Evolutionary conservation across 2,797 vertebrate species (phyloP), one percentile per base, ranked within the genome.

Genomic region (Peromyscus nudipes): DNA sequence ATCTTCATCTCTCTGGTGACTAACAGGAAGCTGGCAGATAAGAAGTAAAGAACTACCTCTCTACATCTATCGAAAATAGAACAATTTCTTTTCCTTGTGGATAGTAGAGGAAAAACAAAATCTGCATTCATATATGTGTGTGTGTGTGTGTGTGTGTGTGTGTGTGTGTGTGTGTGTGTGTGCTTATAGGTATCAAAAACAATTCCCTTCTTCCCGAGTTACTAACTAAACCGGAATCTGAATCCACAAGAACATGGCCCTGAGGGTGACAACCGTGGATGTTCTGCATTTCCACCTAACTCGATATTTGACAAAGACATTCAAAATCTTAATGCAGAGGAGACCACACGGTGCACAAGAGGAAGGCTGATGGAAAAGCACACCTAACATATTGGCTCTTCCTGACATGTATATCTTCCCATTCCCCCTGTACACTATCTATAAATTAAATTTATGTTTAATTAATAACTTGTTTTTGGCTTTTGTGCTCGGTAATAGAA

Each of bases 401-500:
- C n/a, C 73, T 67, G n/a, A 40, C 6, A 76, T 7, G 6, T 46
- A 69, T 75, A 29, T 46, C 5, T 52, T 64, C 76, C 17, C 37
- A 2, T 81, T 91, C 46, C 49, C 25, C 64, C 23, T 9, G 79
- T 29, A 64, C 16, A 27, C 65, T 60, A 80, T n/a, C n/a, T 82
- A 62, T 65, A 75, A 84, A 84, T 71, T 89, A n/a, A 90, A 93
- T 57, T 85, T 69, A 71, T 82, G 25, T 69, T 80, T 77, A 52
- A 73, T 6, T 40, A 17, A 37, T 6, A 85, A 3, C 5, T 87
- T 83, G 0, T 6, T 23, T 52, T 95, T 23, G 46, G 34, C 52
- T 52, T 65, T 29, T 46, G 43, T 25, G 37, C 73, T 86, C 86
- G 55, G 86, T 60, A 92, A 49, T 27, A 55, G 31, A 73, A 29